Evolutionary conservation across 2,888 invertebrate genomes (phyloP).

Genomic region (Dicyrtomina minuta): DNA sequence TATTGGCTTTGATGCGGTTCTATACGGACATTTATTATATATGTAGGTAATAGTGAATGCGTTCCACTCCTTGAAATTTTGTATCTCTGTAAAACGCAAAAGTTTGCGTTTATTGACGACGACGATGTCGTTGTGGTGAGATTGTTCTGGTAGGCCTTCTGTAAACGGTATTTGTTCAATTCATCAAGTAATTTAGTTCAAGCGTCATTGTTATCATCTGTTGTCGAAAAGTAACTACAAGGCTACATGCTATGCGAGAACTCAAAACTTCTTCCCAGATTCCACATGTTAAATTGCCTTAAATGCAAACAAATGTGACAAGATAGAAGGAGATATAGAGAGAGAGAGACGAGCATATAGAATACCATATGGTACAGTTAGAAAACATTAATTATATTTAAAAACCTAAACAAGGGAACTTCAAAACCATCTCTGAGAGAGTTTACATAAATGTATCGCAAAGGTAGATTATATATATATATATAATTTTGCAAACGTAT

Average conservation of each 20-base stretch:
- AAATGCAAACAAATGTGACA: constrained; percentile 1
- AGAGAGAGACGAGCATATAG: not conserved
- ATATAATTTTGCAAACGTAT: too few species aligned
- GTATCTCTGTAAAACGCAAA: too few species aligned
- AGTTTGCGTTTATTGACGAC: too few species aligned
- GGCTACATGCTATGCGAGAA: not conserved
- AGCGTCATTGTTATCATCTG: constrained; percentile 9
- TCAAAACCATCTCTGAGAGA: too few species aligned
- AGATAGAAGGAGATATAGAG: not conserved
- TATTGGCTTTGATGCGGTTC: too few species aligned
- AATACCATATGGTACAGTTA: not conserved
- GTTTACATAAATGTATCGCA: too few species aligned
- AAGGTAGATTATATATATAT: too few species aligned
- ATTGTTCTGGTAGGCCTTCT: too few species aligned
- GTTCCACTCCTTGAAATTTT: too few species aligned
- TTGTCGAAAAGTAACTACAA: not conserved
- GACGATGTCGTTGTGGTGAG: too few species aligned
- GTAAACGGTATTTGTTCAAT: not conserved
- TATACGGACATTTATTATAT: too few species aligned
- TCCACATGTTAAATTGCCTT: constrained; percentile 5
- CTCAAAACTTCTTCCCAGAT: not conserved
- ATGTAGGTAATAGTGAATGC: too few species aligned
- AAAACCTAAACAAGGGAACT: not conserved
- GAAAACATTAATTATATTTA: constrained; percentile 10
- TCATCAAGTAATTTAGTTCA: constrained; percentile 7